A percentile compares a stretch with the other conserved stretches of the same genome.
phyloP scores from a whole-genome alignment of 35 echinoderm and acorn worm species.

The Hemicentrotus pulcherrimus region DNA sequence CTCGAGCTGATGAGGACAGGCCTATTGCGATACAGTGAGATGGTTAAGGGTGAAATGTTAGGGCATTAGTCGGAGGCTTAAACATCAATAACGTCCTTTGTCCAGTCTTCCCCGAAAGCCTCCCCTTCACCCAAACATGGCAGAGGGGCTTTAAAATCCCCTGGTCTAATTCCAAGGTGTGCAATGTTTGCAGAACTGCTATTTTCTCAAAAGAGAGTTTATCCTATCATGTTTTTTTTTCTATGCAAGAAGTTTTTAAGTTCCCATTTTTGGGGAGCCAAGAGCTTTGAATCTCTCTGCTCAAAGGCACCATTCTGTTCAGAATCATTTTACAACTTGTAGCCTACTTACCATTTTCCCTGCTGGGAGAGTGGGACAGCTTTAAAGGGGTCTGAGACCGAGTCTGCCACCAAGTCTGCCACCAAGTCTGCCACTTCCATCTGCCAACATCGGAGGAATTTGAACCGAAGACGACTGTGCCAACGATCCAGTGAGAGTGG shows the following conservation, averaged over 20 bases:
- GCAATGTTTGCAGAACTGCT: constrained; percentile 1
- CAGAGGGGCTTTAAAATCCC: background rate
- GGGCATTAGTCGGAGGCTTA: background rate
- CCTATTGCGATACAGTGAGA: background rate
- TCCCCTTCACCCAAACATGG: background rate
- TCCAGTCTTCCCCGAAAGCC: background rate
- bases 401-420: background rate
- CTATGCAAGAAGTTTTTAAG: background rate
- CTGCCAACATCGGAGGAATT: background rate
- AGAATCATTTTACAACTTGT: background rate
- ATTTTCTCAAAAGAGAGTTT: background rate
- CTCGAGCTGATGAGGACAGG: too few species aligned
- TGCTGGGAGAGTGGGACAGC: background rate
- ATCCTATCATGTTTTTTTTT: background rate
- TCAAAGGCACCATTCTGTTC: background rate
- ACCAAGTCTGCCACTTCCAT: background rate
- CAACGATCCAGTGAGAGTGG: background rate
- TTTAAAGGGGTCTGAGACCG: background rate
- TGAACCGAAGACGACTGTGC: background rate
- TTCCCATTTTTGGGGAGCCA: background rate
- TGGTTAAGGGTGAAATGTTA: background rate
- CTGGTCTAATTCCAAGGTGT: background rate
- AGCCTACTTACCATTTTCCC: background rate
- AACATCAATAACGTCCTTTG: background rate
- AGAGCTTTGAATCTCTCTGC: background rate